Conservation (phyloP, 2,113 vertebrate genomes). For the Seriola dumerili region DNA sequence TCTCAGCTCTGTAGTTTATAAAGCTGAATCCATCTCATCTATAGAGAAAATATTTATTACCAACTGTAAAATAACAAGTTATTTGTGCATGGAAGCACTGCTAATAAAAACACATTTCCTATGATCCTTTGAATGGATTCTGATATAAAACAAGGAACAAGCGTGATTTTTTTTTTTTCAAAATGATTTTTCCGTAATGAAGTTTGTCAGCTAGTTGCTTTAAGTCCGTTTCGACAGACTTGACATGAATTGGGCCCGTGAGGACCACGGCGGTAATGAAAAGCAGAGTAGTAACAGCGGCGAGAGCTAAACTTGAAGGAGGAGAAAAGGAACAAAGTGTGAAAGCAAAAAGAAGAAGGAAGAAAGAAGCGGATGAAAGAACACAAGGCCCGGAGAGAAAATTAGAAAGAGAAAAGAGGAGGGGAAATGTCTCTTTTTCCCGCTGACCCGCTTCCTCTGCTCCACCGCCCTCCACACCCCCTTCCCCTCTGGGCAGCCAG, state of each 20-base stretch:
- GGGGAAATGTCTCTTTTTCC: slow-evolving; percentile 62
- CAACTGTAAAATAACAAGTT: too few relatives aligned
- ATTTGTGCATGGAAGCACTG: not conserved
- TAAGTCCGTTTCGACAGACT: not conserved
- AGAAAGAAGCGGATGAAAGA: slow-evolving; percentile 32
- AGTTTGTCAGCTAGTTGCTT: not conserved
- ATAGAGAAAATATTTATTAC: not conserved
- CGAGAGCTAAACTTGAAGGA: not conserved
- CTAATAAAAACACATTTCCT: too few relatives aligned
- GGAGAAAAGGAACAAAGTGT: slow-evolving; percentile 31
- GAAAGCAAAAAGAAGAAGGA: slow-evolving; percentile 32
- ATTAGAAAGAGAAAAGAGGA: slow-evolving; percentile 31
- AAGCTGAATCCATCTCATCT: not conserved
- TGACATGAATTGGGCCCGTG: not conserved
- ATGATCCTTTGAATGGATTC: too few relatives aligned
- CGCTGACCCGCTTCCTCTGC: slow-evolving; percentile 73
- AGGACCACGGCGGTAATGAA: not conserved
- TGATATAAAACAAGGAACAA: not conserved
- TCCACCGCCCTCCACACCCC: slow-evolving; percentile 68
- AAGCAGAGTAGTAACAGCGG: not conserved
- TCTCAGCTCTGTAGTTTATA: not conserved
- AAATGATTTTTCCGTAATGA: not conserved
- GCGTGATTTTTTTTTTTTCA: not conserved
- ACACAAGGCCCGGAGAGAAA: slow-evolving; percentile 52
- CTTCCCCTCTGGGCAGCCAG: slow-evolving; percentile 81